Percentiles rank a stretch among this genome's conserved stretches.
Evolutionary conservation across 2,888 invertebrate genomes (phyloP).

Genomic region (Acronicta alni): DNA sequence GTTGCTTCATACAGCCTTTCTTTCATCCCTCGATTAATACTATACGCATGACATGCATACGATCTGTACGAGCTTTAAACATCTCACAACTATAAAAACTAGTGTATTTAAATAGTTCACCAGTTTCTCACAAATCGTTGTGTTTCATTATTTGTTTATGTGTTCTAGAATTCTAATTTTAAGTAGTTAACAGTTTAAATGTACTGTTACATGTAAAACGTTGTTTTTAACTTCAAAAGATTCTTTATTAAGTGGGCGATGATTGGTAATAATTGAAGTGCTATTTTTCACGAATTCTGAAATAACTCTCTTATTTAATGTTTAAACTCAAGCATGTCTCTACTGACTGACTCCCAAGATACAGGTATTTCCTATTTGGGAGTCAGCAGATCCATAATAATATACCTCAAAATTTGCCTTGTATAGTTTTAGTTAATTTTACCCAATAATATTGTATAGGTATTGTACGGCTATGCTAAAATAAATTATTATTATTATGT

Average conservation of each 20-base stretch:
- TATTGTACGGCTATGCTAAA: too few species aligned
- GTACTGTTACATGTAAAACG: slow-evolving; percentile 6
- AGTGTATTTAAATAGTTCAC: slow-evolving; percentile 23
- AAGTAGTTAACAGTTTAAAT: not conserved
- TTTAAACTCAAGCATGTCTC: too few species aligned
- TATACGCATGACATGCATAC: not conserved
- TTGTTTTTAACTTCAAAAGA: slow-evolving; percentile 2
- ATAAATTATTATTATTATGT: too few species aligned
- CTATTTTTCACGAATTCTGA: slow-evolving; percentile 19
- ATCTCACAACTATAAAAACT: not conserved
- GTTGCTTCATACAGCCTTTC: not conserved
- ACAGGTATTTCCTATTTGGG: too few species aligned
- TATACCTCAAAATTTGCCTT: too few species aligned
- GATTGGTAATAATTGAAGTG: slow-evolving; percentile 13
- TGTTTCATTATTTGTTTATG: slow-evolving; percentile 37
- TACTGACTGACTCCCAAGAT: too few species aligned
- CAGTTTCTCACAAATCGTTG: slow-evolving; percentile 17
- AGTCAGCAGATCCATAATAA: too few species aligned
- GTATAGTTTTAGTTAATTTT: too few species aligned
- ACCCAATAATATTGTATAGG: too few species aligned
- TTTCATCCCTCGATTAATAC: too few species aligned
- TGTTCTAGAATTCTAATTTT: slow-evolving; percentile 38
- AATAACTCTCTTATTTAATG: not conserved
- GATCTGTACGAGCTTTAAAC: not conserved
- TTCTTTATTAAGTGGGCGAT: slow-evolving; percentile 23